These are phyloP conservation scores for Drosophila lacertosa DNA, from an alignment of 1,140 invertebrate genomes.

Conservation along the genomic window DNA sequence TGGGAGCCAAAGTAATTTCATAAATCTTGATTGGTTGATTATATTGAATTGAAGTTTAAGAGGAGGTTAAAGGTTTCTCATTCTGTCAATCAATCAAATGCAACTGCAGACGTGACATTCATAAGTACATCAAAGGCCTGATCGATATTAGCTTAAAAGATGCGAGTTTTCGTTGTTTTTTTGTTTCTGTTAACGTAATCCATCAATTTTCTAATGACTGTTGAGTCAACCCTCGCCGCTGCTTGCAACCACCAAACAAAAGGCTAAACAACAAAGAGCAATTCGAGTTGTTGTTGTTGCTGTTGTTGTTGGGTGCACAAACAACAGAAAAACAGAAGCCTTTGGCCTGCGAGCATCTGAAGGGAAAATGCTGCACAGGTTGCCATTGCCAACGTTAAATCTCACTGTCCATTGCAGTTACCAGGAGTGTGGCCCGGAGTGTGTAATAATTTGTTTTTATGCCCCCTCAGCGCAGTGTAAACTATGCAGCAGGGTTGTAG, in stretches of 20 bases:
- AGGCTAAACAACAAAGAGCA: conserved; percentile 74
- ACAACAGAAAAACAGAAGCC: conserved; percentile 66
- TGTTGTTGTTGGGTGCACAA: conserved; percentile 28
- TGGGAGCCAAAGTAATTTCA: neutral
- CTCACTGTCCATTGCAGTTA: conserved; percentile 58
- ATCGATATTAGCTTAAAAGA: conserved; percentile 10
- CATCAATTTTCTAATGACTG: conserved; percentile 42
- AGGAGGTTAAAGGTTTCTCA: conserved; percentile 8
- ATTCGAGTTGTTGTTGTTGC: conserved; percentile 34
- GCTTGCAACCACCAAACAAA: conserved; percentile 71
- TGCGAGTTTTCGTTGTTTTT: no score
- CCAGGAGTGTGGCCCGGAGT: conserved; percentile 47
- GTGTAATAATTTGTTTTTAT: conserved; percentile 79
- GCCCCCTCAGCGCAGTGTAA: conserved; percentile 36
- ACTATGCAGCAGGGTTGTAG: conserved; percentile 59
- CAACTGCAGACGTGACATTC: conserved; percentile 23
- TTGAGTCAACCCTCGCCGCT: conserved; percentile 45
- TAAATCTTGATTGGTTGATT: no score
- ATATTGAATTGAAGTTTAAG: neutral
- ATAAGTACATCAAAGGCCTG: conserved; percentile 22
- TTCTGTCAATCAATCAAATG: conserved; percentile 33
- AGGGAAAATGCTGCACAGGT: conserved; percentile 74
- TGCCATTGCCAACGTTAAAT: conserved; percentile 54
- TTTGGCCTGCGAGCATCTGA: conserved; percentile 32
- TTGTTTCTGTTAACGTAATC: conserved; percentile 27